These are phyloP conservation scores for Anguilla japonica DNA, from an alignment of 2,113 vertebrate species.

Conservation along the genomic window DNA sequence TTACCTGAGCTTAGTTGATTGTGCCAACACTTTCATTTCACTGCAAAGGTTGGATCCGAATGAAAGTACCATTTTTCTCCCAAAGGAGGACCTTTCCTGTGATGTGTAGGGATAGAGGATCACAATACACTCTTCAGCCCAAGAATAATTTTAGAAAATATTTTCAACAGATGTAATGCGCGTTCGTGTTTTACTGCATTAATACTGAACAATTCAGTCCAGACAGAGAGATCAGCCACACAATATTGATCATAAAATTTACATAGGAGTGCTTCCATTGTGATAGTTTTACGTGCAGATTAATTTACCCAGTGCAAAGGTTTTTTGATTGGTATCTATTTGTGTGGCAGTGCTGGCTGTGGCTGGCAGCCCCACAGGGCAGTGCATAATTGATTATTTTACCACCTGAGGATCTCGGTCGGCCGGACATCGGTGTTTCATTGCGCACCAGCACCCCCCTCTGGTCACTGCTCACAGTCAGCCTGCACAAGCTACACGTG, in stretches of 20 bases:
- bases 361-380: no score
- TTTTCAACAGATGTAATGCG: background rate
- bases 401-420: no score
- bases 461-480: no score
- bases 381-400: no score
- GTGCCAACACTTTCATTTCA: conserved; percentile 27
- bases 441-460: no score
- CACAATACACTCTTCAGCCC: background rate
- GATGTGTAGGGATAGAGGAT: background rate
- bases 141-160: background rate
- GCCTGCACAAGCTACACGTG: no score
- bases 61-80: background rate
- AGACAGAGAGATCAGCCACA: background rate
- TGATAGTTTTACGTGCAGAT: background rate
- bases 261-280: background rate
- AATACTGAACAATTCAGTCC: background rate
- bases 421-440: no score
- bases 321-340: background rate
- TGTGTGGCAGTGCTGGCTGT: no score
- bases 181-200: background rate
- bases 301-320: background rate
- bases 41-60: conserved; percentile 5
- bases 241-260: background rate
- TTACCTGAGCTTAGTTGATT: conserved; percentile 9
- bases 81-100: background rate